Conservation (phyloP, 1,140 invertebrate species). For the Harpegnathos saltator region DNA sequence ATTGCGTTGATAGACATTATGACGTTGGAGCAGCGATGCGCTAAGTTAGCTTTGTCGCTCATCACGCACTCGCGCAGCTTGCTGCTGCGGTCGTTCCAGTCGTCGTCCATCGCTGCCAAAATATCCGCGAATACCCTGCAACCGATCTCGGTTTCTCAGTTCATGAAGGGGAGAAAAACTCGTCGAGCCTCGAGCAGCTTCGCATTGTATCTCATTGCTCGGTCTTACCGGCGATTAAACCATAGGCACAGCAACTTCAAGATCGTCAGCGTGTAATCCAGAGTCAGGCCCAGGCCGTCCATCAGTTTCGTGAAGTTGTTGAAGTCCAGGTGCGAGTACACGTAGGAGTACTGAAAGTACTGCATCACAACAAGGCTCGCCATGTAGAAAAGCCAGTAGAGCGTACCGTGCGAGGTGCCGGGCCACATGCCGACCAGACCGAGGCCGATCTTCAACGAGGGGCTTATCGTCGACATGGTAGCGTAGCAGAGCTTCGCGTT, state of each 20-base stretch:
- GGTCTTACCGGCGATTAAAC: conserved; percentile 51
- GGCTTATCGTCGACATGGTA: conserved; percentile 11
- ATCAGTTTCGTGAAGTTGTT: conserved; percentile 39
- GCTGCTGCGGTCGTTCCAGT: conserved; percentile 24
- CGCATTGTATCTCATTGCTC: background rate
- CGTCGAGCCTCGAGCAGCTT: background rate
- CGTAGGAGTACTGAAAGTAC: conserved; percentile 55
- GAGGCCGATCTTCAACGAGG: conserved; percentile 34
- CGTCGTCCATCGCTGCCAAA: conserved; percentile 32
- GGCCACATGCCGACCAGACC: conserved; percentile 50
- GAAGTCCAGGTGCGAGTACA: conserved; percentile 35
- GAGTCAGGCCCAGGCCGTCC: conserved; percentile 45
- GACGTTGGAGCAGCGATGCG: conserved; percentile 31
- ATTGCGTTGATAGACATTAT: conserved; percentile 20
- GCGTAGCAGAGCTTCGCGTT: conserved; percentile 7
- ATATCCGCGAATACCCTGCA: conserved; percentile 38
- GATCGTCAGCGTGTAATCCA: conserved; percentile 47
- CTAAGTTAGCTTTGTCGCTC: conserved; percentile 29
- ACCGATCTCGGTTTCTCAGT: conserved; percentile 1
- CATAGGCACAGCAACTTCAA: conserved; percentile 59
- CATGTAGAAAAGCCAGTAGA: conserved; percentile 35
- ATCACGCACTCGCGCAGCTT: conserved; percentile 30
- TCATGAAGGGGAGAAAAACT: too few species aligned
- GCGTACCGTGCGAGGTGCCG: background rate
- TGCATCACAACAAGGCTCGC: conserved; percentile 7